These are phyloP conservation scores for Carpatolechia fugitivella DNA, from an alignment of 2,888 invertebrate genomes.

Conservation along the genomic window DNA sequence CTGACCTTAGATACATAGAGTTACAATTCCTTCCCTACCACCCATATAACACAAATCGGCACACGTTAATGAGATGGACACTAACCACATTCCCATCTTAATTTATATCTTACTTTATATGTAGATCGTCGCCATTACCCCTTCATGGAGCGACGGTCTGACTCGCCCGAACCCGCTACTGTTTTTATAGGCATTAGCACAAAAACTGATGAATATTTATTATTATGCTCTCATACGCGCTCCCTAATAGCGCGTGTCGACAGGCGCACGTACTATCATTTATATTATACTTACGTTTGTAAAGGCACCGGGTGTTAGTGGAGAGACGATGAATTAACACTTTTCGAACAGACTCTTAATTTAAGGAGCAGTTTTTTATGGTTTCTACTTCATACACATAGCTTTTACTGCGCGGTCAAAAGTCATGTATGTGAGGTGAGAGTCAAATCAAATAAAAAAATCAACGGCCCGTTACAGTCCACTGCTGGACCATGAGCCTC, in stretches of 20 bases:
- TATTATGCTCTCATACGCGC: constrained; percentile 37
- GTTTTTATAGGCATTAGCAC: constrained; percentile 50
- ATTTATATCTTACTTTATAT: constrained; percentile 11
- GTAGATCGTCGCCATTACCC: constrained; percentile 4
- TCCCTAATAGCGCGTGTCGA: constrained; percentile 55
- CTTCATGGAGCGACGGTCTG: constrained; percentile 20
- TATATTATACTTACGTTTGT: constrained; percentile 15
- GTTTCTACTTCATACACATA: too few species aligned
- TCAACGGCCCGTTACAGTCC: too few species aligned
- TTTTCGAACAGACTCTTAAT: too few species aligned
- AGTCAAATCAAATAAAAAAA: too few species aligned
- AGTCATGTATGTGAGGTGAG: too few species aligned
- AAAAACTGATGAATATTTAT: constrained; percentile 59
- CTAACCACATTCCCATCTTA: not conserved
- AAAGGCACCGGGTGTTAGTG: constrained; percentile 4
- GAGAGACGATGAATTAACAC: too few species aligned
- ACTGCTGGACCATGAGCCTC: too few species aligned
- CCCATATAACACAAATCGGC: not conserved
- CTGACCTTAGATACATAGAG: too few species aligned
- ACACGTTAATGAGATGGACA: not conserved
- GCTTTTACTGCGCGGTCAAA: too few species aligned
- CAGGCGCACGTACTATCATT: constrained; percentile 21
- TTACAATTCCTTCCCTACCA: too few species aligned
- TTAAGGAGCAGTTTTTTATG: too few species aligned
- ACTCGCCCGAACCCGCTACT: constrained; percentile 28